Evolutionary conservation across 2,797 vertebrate species (phyloP), one percentile per base, ranked within the genome.

Genomic region (Trematomus bernacchii): DNA sequence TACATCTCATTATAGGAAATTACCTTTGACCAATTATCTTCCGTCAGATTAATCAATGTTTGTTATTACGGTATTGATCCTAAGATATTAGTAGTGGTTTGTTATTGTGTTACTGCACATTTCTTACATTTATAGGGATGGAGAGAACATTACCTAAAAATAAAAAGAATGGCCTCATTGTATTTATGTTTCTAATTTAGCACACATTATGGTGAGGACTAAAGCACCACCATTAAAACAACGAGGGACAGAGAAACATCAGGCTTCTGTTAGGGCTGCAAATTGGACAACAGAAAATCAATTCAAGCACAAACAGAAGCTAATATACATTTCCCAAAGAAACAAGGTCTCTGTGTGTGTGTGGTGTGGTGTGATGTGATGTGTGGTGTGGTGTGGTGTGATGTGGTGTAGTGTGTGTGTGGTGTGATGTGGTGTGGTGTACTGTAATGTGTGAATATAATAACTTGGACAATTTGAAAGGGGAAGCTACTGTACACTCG

Each of bases 251-350:
- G 61, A 62, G 53, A 75, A 73, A 77, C 83, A 88, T 85, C 71
- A 82, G 71, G 50, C 57, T 66, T 84, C 73, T 71, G 59, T 86
- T 86, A 69, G 60, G 43, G 77, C 57, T 77, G 73, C 77, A 86
- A 89, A 89, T 85, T 85, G 78, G 77, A 86, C 59, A 68, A 84
- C 63, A 71, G 78, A 79, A 89, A 87, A 89, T 89, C 82, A 85
- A 85, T 85, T 73, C 54, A 59, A 79, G 52, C 67, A 66, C 83
- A 89, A 83, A 80, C 80, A 74, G 57, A 72, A 76, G 77, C 82
- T 82, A 80, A 83, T 83, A 84, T 73, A 80, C 67, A 77, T 88
- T 87, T 84, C 75, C 79, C 46, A 63, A 61, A 64, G 61, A 82
- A 86, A 65, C 40, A 53, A 62, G 53, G 33, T 60, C 44, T 75